Evolutionary conservation across 2,113 vertebrate genomes (phyloP), one percentile per base, ranked within the genome.

Genomic region (Anguilla rostrata): DNA sequence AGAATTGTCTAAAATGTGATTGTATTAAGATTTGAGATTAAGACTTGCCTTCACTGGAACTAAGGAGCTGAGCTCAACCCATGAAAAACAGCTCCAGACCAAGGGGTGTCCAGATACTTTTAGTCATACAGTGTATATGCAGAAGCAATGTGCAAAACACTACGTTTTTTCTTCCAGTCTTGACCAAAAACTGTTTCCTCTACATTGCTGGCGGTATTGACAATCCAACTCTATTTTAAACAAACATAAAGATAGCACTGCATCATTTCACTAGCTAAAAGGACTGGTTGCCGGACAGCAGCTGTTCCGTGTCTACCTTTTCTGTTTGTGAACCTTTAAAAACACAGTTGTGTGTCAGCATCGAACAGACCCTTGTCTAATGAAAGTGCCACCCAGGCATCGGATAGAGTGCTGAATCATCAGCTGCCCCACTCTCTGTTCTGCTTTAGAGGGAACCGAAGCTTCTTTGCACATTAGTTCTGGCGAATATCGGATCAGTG

Each of bases 391-490:
- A 85, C 57, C 46, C 40, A 40, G 57, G 78, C 39, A 39, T 26
- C 78, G 39, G 82, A 46, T 34, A 84, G 78, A 29, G 39, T 41
- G 49, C n/a, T 78, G 81, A 88, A 75, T 39, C 60, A 26, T 81
- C 43, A 82, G 80, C 39, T 39, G 41, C 78, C 85, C 34, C 20
- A 49, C 34, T 11, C 63, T 75, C 56, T 46, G 40, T 83, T 53
- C 79, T 20, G 4, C 86, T 75, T 43, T 78, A 49, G 63, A 83
- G 43, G 85, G 82, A 85, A n/a, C 71, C 57, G 66, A 82, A 75
- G 86, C 81, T 81, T 75, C 43, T 66, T 43, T 53, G 71, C 57
- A 39, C 22, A 83, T 89, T 87, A 80, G 60, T 43, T 29, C 18
- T 66, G 41, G 49, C 12, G 49, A 53, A 53, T 53, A 53, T 53